These are phyloP conservation scores for Athripsodes cinereus DNA, from an alignment of 2,888 invertebrate species.

Conservation along the genomic window DNA sequence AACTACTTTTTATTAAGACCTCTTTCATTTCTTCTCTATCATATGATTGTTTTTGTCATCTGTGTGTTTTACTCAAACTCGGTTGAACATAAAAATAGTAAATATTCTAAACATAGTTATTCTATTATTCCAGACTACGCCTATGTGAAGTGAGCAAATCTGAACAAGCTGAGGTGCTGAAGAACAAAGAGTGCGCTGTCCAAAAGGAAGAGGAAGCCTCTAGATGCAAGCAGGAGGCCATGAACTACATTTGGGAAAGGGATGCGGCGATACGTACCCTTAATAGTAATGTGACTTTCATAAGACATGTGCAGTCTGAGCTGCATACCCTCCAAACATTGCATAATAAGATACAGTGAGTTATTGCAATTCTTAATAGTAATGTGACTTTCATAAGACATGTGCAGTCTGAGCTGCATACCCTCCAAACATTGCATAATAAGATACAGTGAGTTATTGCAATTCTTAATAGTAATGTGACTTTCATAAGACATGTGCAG, in stretches of 20 bases:
- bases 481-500: conserved; percentile 4
- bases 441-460: conserved; percentile 16
- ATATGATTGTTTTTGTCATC: no score
- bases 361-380: conserved; percentile 8
- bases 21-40: no score
- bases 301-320: neutral
- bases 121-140: conserved; percentile 9
- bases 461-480: conserved; percentile 8
- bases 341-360: conserved; percentile 10
- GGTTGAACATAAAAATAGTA: no score
- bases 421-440: neutral
- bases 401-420: conserved; percentile 3
- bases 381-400: conserved; percentile 6
- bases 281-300: conserved; percentile 3
- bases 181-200: conserved; percentile 7
- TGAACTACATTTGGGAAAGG: conserved; percentile 9
- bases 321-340: conserved; percentile 7
- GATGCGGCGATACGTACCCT: conserved; percentile 14
- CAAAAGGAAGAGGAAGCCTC: conserved; percentile 13
- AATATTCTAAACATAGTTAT: no score
- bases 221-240: conserved; percentile 9
- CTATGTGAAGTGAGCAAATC: conserved; percentile 11
- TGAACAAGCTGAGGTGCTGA: conserved; percentile 12
- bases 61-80: no score
- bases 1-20: no score